Percentiles rank a stretch among this genome's conserved stretches.
Conservation (phyloP, 2,797 vertebrate species). For the Crenuchus spilurus region DNA sequence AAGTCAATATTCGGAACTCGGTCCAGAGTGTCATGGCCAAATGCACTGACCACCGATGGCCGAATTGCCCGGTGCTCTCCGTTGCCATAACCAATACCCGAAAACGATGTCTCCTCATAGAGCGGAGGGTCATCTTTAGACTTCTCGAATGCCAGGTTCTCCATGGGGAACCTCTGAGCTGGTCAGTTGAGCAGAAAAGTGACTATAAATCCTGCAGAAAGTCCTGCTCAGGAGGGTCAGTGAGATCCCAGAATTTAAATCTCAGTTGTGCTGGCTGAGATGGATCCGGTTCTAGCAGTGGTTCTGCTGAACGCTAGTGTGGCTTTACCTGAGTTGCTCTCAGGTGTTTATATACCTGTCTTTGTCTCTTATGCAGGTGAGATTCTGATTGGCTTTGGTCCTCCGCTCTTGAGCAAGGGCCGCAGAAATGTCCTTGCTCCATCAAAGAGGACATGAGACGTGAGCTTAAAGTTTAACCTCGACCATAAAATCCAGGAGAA, state of each 20-base stretch:
- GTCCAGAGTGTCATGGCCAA: conserved; percentile 94
- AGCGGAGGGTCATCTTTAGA: conserved; percentile 80
- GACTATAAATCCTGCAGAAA: not conserved
- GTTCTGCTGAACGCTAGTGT: not conserved
- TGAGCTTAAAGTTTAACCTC: conserved; percentile 82
- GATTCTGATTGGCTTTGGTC: conserved; percentile 70
- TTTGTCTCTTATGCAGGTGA: conserved; percentile 35
- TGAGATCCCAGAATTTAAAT: not conserved
- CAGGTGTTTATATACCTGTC: conserved; percentile 71
- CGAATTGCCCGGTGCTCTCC: conserved; percentile 79
- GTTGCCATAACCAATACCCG: conserved; percentile 74
- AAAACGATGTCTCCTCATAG: conserved; percentile 85
- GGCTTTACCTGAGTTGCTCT: conserved; percentile 17
- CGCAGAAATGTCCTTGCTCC: conserved; percentile 76
- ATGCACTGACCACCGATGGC: conserved; percentile 84
- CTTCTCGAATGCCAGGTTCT: conserved; percentile 71
- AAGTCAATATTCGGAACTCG: conserved; percentile 92
- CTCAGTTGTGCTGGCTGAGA: not conserved
- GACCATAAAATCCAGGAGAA: conserved; percentile 73
- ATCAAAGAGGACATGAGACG: conserved; percentile 73
- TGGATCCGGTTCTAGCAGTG: not conserved
- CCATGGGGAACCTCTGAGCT: conserved; percentile 68
- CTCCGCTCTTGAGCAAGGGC: conserved; percentile 54
- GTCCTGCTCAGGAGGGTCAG: not conserved
- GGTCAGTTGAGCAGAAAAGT: not conserved